Evolutionary conservation across 2,797 vertebrate genomes (phyloP).

Genomic region (Melopsittacus undulatus): DNA sequence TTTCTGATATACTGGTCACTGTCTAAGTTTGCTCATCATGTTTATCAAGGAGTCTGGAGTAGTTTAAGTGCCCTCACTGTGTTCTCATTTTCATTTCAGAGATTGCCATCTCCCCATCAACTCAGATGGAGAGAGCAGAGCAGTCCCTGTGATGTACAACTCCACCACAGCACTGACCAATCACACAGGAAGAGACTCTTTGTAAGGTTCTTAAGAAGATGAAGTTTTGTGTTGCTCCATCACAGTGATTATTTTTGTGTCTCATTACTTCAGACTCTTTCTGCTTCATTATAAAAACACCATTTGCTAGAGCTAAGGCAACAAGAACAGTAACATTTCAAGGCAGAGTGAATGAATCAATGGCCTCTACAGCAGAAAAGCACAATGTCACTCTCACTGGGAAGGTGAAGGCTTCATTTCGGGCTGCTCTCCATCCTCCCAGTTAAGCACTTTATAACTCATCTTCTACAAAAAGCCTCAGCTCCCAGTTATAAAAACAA

Average conservation of each 20-base stretch:
- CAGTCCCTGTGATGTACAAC: neutral
- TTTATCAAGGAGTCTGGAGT: neutral
- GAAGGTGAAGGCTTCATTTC: neutral
- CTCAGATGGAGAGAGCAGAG: neutral
- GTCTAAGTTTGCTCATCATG: neutral
- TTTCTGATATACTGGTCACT: neutral
- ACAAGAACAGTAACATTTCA: neutral
- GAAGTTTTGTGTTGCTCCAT: slow-evolving; percentile 18
- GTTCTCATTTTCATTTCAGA: slow-evolving; percentile 9
- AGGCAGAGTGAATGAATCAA: slow-evolving; percentile 36
- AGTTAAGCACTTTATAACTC: slow-evolving; percentile 27
- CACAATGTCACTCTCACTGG: neutral
- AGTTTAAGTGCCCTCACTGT: neutral
- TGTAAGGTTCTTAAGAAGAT: neutral
- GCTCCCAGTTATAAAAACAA: slow-evolving; percentile 17
- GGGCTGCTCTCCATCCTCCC: slow-evolving; percentile 17
- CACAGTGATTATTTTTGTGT: slow-evolving; percentile 4
- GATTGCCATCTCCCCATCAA: neutral
- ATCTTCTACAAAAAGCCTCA: neutral
- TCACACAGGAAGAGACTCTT: neutral
- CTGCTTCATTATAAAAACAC: slow-evolving; percentile 5
- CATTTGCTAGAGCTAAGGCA: slow-evolving; percentile 5
- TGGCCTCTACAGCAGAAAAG: neutral
- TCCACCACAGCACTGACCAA: neutral
- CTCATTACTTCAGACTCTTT: slow-evolving; percentile 30